Conservation (phyloP, 2,888 invertebrate genomes). For the Lepidochitona cinerea region DNA sequence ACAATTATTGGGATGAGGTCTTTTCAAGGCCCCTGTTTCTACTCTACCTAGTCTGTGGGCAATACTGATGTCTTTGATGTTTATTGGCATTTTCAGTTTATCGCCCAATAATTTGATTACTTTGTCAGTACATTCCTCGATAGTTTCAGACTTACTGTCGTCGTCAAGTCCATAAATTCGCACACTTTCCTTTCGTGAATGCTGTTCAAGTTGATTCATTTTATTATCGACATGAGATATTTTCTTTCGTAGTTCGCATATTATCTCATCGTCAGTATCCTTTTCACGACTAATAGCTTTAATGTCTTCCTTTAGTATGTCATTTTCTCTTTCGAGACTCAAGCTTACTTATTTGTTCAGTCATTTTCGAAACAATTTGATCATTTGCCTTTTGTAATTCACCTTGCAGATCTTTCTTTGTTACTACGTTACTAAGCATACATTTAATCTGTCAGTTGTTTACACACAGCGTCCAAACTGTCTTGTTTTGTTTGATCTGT, state of each 20-base stretch:
- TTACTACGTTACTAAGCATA: no score
- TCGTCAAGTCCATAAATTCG: not conserved
- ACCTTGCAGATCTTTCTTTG: no score
- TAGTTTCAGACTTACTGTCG: not conserved
- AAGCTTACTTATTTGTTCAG: no score
- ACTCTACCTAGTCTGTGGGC: not conserved
- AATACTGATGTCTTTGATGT: not conserved
- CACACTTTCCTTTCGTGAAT: not conserved
- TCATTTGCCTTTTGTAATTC: no score
- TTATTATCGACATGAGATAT: not conserved
- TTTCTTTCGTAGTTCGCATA: not conserved
- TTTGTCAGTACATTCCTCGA: not conserved
- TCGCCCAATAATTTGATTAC: not conserved
- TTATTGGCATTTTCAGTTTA: not conserved
- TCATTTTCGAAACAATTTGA: no score
- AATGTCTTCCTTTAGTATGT: not conserved
- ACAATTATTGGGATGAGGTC: not conserved
- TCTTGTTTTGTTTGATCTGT: no score
- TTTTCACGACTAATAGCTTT: not conserved
- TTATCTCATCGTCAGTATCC: not conserved
- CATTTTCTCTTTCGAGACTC: not conserved
- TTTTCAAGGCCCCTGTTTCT: not conserved
- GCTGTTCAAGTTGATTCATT: not conserved
- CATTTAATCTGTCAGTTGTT: no score
- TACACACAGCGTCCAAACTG: no score